Evolutionary conservation across 1,140 invertebrate genomes (phyloP).

Genomic region (Gyrodactylus salaris): DNA sequence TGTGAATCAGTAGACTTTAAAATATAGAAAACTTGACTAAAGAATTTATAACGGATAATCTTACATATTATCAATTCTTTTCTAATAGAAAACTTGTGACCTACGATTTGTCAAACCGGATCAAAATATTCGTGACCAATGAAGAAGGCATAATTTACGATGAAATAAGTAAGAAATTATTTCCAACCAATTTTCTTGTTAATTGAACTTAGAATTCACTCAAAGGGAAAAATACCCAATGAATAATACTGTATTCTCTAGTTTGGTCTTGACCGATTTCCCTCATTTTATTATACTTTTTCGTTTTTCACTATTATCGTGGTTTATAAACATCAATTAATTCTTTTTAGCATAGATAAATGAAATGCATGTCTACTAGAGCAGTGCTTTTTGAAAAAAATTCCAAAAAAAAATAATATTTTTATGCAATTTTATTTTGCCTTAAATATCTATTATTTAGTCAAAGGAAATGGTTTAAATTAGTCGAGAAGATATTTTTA

Average conservation of each 20-base stretch:
- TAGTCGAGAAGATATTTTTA: too few relatives aligned
- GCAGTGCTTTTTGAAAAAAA: too few relatives aligned
- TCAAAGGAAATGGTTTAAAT: too few relatives aligned
- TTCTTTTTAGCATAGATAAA: background rate
- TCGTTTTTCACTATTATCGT: background rate
- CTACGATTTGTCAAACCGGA: background rate
- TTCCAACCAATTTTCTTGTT: too few relatives aligned
- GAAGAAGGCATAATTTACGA: constrained; percentile 3
- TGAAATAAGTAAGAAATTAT: constrained; percentile 4
- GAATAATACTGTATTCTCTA: background rate
- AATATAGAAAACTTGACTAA: background rate
- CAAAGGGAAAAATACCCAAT: background rate
- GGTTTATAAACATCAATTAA: background rate
- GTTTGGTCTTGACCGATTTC: background rate
- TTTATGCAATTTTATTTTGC: too few relatives aligned
- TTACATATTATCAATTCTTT: background rate
- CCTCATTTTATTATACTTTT: background rate
- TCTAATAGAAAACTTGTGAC: background rate
- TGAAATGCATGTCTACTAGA: too few relatives aligned
- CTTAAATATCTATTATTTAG: too few relatives aligned
- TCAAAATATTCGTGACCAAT: background rate
- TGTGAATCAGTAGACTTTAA: too few relatives aligned
- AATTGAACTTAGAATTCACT: too few relatives aligned
- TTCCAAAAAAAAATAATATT: too few relatives aligned
- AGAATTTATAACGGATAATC: background rate